Evolutionary conservation across 1,140 invertebrate species (phyloP), one percentile per base, ranked within the genome.

Genomic region (Drosophila tsacasi): DNA sequence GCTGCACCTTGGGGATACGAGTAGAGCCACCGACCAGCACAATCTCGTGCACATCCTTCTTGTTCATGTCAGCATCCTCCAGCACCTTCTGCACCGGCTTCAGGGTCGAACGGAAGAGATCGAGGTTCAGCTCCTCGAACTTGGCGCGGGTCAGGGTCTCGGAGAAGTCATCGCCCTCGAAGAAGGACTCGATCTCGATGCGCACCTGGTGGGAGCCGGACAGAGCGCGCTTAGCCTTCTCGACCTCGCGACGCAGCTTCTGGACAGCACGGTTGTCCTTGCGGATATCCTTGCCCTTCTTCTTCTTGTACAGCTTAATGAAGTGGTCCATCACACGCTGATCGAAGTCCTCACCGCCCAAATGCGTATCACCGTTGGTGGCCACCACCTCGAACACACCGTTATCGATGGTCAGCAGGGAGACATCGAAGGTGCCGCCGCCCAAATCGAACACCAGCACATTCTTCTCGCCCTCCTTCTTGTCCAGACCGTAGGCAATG

Each of bases 381-480:
- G 99, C 97, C 19, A 99, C 97, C 58, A 95, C 97, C 94, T 97
- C 96, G 77, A 97, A 97, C 0, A 97, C 98, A 75, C 99, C 99
- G 91, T 99, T 99, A 92, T 99, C 99, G 91, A 99, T 99, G 67
- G 99, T 99, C 23, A 99, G 95, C 15, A 99, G 95, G 63, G 99
- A 99, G 0, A 99, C 99, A 94, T 99, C 99, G 92, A 99, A 99
- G 80, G 99, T 99, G 94, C 99, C 99, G 94, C 99, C 99, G 93
- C 99, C 99, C 93, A 99, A 95, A 95, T 99, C 99, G 93, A 99
- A 99, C 2, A 99, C 99, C 37, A 99, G 94, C 40, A 99, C 98
- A 90, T 99, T 99, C 94, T 99, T 99, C 93, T 99, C 99, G 52
- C 99, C 98, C 72, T 99, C 98, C 93, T 98, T 99, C 94, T 99